Base-by-base conservation (phyloP, 2,113 vertebrate genomes). In the Phrynosoma blainvillii region DNA sequence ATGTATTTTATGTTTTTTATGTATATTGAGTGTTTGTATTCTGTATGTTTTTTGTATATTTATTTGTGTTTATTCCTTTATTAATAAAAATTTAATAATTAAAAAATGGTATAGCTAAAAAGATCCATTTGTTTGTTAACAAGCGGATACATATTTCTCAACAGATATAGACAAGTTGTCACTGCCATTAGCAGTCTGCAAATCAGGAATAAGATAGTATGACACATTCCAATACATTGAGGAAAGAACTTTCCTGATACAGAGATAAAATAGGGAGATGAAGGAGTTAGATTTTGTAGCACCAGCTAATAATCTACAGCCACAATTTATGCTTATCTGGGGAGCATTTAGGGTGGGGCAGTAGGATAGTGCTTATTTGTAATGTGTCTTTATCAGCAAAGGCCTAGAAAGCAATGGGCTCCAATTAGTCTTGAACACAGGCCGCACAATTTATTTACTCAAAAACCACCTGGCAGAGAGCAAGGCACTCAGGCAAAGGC, bases 331-430 rank as follows among this genome's bases (percentile, higher is more conserved):
- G 73, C 80, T 85, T 78, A 40, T 4, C 0, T 2, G 82, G 66
- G 36, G 0, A 77, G 27, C 56, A 78, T 66, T 59, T 0, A 2
- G 14, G 14, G 0, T 0, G 65, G 62, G 68, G 79, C 73, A 83
- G 82, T 16, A 78, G 88, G 73, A 85, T 27, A 66, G 47, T 56
- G n/a, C 65, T 40, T 84, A 73, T 40, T 23, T 92, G 54, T 77
- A 42, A 62, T 79, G 23, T 27, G 79, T 79, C 87, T 90, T 92
- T 59, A 56, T 21, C 70, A 78, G 80, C 86, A 77, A 73, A 68
- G 88, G 5, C 76, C 74, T 16, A 54, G 9, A 1, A 76, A 79
- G 36, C 40, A 2, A 0, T 0, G 52, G 74, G 82, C 87, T 80
- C 40, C 68, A n/a, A 4, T 0, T 74, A 77, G 36, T 21, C 36